Base-by-base conservation (phyloP, 2,797 vertebrate genomes). In the Limnodromus scolopaceus region DNA sequence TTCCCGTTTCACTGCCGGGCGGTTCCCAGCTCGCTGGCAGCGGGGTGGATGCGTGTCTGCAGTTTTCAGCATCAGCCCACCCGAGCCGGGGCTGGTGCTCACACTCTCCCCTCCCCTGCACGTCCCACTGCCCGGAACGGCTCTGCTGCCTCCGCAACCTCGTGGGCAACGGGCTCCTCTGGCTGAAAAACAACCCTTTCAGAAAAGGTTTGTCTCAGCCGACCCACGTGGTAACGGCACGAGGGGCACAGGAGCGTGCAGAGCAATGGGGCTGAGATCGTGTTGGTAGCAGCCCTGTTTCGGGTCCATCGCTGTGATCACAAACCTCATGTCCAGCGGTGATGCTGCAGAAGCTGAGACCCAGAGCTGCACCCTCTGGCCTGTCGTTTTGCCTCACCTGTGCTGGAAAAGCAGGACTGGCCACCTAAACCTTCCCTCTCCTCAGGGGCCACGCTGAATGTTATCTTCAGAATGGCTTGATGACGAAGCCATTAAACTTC, bases 31-130 rank as follows among this genome's bases (percentile, higher is more conserved):
- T 54, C 14, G 51, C 46, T 92, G 70, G 51, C 13, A 61, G 24
- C 0, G 7, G 30, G 10, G 13, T 23, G 25, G 39, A 15, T 10
- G 6, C 11, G 1, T 11, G 20, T 8, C 66, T 41, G 61, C 13
- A 11, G n/a, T 58, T 86, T 38, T 45, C 14, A 11, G 43, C 55
- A 72, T 27, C 74, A 46, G 38, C 69, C 36, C 5, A 0, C 34
- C 72, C 22, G 23, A 77, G 24, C 14, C 12, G 10, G 43, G 11
- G 18, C 53, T 53, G 54, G 41, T 39, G 39, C 39, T 55, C 16
- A 0, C 6, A 9, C 9, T 16, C 24, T 61, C 3, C 22, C 12
- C 39, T 20, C 39, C 7, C 0, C 1, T 24, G 39, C 45, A 0
- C 0, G 13, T 57, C 54, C 38, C 11, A 1, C 71, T 78, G 43